Conservation (phyloP, 2,113 vertebrate species). For the Poicephalus meyeri region DNA sequence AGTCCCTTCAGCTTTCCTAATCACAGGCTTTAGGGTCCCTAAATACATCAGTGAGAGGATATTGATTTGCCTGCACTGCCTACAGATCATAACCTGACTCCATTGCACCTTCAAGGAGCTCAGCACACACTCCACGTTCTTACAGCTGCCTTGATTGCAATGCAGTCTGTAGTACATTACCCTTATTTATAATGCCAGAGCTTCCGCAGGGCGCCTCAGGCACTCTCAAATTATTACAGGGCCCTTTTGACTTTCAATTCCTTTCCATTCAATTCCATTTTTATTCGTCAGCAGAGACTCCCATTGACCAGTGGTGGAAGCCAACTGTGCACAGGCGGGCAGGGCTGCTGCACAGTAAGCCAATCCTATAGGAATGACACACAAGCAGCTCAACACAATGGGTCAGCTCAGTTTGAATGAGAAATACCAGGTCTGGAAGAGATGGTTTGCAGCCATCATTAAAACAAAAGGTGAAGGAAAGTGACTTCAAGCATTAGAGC, state of each 20-base stretch:
- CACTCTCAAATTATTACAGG: conserved; percentile 67
- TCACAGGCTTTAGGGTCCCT: neutral
- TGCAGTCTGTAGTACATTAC: conserved; percentile 65
- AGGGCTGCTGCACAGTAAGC: neutral
- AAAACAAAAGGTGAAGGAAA: neutral
- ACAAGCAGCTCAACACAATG: rapidly evolving
- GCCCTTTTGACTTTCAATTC: conserved; percentile 75
- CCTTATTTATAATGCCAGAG: conserved; percentile 68
- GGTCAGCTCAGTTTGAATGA: rapidly evolving
- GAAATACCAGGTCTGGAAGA: neutral
- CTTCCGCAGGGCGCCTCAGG: conserved; percentile 42
- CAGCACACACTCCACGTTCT: neutral
- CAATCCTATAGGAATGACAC: neutral
- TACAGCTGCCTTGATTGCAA: conserved; percentile 52
- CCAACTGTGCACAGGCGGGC: neutral
- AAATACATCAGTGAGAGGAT: neutral
- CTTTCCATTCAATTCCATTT: conserved; percentile 63
- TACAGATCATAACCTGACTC: conserved; percentile 28
- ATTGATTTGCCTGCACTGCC: conserved; percentile 44
- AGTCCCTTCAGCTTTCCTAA: neutral
- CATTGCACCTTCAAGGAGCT: conserved; percentile 28
- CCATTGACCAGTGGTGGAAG: neutral
- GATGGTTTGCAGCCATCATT: neutral
- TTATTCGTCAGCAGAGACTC: conserved; percentile 38
- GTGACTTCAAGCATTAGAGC: neutral